phyloP scores from a whole-genome alignment of 2,888 invertebrate species.

The Protodeltote pygarga region DNA sequence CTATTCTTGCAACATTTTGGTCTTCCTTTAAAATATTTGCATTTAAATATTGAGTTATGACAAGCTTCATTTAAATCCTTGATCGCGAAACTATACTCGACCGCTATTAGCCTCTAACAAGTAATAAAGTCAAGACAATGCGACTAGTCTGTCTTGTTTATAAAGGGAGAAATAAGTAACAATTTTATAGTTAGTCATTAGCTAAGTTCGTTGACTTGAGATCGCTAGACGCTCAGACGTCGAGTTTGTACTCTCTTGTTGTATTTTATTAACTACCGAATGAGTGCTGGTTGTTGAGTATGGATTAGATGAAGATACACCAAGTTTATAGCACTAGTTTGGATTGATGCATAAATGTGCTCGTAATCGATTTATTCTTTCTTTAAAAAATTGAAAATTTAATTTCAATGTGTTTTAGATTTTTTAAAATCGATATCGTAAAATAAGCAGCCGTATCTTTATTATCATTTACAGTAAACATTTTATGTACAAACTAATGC shows the following conservation, averaged over 20 bases:
- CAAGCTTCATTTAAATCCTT: background rate
- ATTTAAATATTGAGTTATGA: background rate
- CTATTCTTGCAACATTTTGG: no score
- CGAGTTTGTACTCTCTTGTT: constrained; percentile 38
- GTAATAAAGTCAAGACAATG: constrained; percentile 21
- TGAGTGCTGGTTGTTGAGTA: constrained; percentile 8
- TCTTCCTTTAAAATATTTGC: no score
- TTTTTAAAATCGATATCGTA: no score
- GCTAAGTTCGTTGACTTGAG: constrained; percentile 45
- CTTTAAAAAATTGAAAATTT: no score
- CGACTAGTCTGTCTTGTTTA: constrained; percentile 44
- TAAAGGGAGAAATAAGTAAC: constrained; percentile 24
- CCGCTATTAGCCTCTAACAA: constrained; percentile 1
- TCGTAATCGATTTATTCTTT: no score
- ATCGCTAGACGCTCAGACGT: constrained; percentile 58
- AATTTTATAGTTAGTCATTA: constrained; percentile 65
- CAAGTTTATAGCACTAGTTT: no score
- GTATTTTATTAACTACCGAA: constrained; percentile 42
- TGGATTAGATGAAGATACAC: no score
- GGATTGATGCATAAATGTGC: no score
- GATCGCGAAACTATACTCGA: background rate
- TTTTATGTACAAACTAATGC: no score
- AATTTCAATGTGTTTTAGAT: no score
- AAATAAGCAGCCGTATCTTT: no score
- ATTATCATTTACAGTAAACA: no score